Conservation (phyloP, 2,797 vertebrate genomes). For the Parauchenoglanis ngamensis region DNA sequence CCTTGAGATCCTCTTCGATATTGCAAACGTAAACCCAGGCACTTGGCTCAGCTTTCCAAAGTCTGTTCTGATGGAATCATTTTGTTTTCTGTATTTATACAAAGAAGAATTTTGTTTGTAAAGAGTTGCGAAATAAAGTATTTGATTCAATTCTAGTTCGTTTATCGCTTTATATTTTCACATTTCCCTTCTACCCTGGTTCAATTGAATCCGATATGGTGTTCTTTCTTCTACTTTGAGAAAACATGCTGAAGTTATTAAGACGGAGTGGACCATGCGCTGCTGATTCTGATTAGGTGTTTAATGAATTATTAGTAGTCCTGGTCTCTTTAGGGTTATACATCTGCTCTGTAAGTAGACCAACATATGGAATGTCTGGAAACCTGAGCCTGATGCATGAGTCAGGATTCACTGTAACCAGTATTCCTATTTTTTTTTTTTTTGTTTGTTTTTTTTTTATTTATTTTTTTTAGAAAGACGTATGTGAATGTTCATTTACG, state of each 20-base stretch:
- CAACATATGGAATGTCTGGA: conserved; percentile 46
- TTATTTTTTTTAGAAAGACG: too few relatives aligned
- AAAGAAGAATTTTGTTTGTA: background rate
- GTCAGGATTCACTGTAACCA: conserved; percentile 1
- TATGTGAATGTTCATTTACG: background rate
- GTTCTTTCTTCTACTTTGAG: conserved; percentile 21
- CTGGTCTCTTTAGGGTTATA: conserved; percentile 43
- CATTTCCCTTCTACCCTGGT: background rate
- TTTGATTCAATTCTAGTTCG: background rate
- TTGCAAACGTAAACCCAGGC: background rate
- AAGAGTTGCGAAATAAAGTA: background rate
- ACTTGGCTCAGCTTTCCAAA: background rate
- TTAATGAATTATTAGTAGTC: conserved; percentile 50
- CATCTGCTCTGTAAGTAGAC: conserved; percentile 38
- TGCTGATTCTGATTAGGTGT: background rate
- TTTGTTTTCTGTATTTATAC: conserved; percentile 1
- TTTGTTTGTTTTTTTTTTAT: too few relatives aligned
- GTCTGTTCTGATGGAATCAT: background rate
- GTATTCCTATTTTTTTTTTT: background rate
- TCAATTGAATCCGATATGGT: background rate
- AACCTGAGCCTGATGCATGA: conserved; percentile 38
- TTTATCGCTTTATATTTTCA: background rate
- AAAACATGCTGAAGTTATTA: background rate
- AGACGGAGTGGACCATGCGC: conserved; percentile 19
- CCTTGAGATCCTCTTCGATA: conserved; percentile 2